Conservation (phyloP, 2,888 invertebrate species). For the Epinotia demarniana region DNA sequence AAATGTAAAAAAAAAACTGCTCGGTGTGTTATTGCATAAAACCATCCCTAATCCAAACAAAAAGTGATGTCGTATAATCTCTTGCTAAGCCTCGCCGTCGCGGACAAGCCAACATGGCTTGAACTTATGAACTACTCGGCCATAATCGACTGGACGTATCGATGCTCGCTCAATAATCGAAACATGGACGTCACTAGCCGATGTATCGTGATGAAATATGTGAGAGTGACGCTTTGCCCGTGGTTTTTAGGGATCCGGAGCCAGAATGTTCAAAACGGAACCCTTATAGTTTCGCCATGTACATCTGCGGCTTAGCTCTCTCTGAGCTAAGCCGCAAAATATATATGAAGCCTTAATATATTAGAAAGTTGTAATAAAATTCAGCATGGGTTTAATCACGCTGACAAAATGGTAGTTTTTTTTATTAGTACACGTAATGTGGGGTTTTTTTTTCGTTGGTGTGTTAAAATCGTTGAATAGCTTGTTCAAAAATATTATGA, state of each 20-base stretch:
- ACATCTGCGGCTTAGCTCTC: no score
- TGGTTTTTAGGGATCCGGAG: neutral
- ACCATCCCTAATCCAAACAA: slow-evolving; percentile 59
- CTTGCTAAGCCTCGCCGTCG: slow-evolving; percentile 62
- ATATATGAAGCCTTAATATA: no score
- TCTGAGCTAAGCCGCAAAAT: no score
- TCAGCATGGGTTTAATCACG: no score
- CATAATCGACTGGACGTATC: slow-evolving; percentile 77
- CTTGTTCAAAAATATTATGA: no score
- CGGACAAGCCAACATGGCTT: slow-evolving; percentile 56
- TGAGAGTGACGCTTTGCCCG: slow-evolving; percentile 35
- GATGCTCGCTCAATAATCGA: slow-evolving; percentile 76
- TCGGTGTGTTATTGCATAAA: slow-evolving; percentile 54
- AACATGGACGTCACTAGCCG: slow-evolving; percentile 64
- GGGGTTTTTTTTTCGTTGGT: no score
- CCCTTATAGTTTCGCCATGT: no score
- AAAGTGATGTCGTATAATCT: slow-evolving; percentile 63
- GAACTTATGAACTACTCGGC: slow-evolving; percentile 65
- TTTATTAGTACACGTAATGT: no score
- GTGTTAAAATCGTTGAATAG: no score
- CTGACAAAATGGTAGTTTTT: no score
- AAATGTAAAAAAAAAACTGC: neutral
- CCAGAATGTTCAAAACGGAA: no score
- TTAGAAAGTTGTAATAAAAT: no score
- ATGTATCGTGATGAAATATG: slow-evolving; percentile 44